These are phyloP conservation scores for Cerastis rubricosa DNA, from an alignment of 2,888 invertebrate species.

Conservation along the genomic window DNA sequence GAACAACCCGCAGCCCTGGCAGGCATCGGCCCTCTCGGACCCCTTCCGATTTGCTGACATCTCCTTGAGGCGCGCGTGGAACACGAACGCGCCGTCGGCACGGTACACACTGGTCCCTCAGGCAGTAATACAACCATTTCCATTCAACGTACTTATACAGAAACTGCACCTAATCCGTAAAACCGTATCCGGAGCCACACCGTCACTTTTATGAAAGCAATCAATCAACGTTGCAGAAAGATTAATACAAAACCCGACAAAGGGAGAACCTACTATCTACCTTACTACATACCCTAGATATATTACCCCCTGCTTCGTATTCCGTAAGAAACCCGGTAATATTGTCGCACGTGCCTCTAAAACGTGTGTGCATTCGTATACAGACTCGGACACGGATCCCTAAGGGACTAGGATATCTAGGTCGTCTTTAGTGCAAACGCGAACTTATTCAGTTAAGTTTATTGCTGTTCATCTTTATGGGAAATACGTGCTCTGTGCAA, in stretches of 20 bases:
- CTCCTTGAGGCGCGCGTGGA: too few relatives aligned
- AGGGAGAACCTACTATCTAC: not conserved
- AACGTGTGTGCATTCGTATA: slow-evolving; percentile 5
- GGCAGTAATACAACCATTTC: not conserved
- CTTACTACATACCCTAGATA: not conserved
- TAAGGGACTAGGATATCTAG: not conserved
- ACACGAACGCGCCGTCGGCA: too few relatives aligned
- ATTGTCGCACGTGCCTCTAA: slow-evolving; percentile 18
- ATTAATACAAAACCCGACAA: not conserved
- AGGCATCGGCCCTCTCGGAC: too few relatives aligned
- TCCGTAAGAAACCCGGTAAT: not conserved
- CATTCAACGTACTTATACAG: not conserved
- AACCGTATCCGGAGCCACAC: not conserved
- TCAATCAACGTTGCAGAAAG: slow-evolving; percentile 6
- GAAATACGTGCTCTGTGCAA: not conserved
- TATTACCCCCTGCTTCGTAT: not conserved
- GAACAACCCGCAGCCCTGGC: too few relatives aligned
- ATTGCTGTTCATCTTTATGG: slow-evolving; percentile 14
- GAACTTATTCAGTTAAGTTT: slow-evolving; percentile 2
- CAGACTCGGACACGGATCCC: not conserved
- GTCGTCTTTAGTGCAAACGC: not conserved
- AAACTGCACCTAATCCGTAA: not conserved
- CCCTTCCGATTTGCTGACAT: too few relatives aligned
- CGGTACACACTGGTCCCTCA: too few relatives aligned
- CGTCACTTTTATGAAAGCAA: not conserved